Evolutionary conservation across 2,797 vertebrate genomes (phyloP), one percentile per base, ranked within the genome.

Genomic region (Hyperoplus immaculatus): DNA sequence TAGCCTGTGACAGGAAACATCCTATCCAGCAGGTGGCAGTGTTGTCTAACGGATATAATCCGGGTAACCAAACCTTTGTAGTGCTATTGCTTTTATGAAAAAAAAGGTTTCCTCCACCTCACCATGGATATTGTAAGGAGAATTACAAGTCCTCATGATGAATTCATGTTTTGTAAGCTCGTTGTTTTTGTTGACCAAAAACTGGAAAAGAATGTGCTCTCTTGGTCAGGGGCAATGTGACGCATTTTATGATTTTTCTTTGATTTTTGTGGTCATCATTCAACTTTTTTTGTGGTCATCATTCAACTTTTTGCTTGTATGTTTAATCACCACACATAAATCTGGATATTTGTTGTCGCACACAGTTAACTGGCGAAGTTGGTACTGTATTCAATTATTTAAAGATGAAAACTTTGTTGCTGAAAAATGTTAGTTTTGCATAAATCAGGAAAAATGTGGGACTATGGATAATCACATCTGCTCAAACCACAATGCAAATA

Each of bases 1-100:
- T 38, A 36, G 1, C 11, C 16, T 71, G 6, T 14, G 59, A 36
- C 11, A 57, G 12, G 8, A 12, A 6, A 1, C 15, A 18, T 68
- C 43, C 15, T 6, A 10, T 69, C 81, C 93, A 92, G 78, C 47
- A 90, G 94, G 89, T 79, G 93, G 89, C 92, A 93, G 84, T 90
- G 65, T 93, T 91, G 81, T 69, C 83, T 74, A 81, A 93, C 73
- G 70, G 42, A 84, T 88, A 2, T 75, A 88, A 59, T 55, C 16
- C 21, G 13, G 49, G 18, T 50, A 0, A 12, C 8, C 6, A 49
- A 56, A 36, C 14, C 50, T 16, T 29, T 69, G 15, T 6, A 29
- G 41, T 7, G 45, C 49, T 12, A 1, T 13, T 49, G 54, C 8
- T 39, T 53, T 61, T 11, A 14, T 51, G 36, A 39, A 3, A n/a